Base-by-base conservation (phyloP, 2,888 invertebrate species). In the Thera britannica region DNA sequence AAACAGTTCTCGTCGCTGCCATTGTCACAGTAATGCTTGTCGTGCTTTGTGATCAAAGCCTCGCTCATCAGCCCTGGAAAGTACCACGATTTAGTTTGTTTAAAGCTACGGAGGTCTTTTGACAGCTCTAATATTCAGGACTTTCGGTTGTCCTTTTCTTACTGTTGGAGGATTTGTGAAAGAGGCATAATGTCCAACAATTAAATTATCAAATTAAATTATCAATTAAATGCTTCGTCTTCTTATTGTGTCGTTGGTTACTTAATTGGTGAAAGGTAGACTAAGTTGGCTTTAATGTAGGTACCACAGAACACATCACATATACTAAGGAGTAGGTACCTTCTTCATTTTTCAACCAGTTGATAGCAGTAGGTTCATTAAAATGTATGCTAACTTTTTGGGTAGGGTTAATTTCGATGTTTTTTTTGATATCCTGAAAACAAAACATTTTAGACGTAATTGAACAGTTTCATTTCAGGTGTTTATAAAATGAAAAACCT, bases 261-360 rank as follows among this genome's bases (percentile, higher is more conserved):
- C 1, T 23, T 23, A 23, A 23, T 23, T 23, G 23, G 23, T 23
- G 23, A 1, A 23, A 23, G 23, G 23, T 23, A 23, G 23, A 1
- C 23, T 23, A 23, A 23, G 23, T 23, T 23, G 23, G 23, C 23
- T 23, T 23, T 23, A 23, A 1, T 23, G 23, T 23, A 23, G 0
- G 23, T 23, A 23, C 23, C 23, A 23, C 23, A 23, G 23, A 23
- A 23, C 23, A 23, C 23, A n/a, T n/a, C n/a, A 23, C 23, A 23
- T 23, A 23, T 23, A 23, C 23, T 23, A 23, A 0, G 23, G 23
- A 23, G 23, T 23, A 23, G 23, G 44, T 58, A 61, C 67, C 67
- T 52, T 62, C 36, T n/a, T 38, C 41, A 3, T 59, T 65, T 46
- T 23, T 23, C 23, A 65, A 11, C 58, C 64, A 65, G 36, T 48